Evolutionary conservation across 2,113 vertebrate genomes (phyloP).

Genomic region (Epinephelus moara): DNA sequence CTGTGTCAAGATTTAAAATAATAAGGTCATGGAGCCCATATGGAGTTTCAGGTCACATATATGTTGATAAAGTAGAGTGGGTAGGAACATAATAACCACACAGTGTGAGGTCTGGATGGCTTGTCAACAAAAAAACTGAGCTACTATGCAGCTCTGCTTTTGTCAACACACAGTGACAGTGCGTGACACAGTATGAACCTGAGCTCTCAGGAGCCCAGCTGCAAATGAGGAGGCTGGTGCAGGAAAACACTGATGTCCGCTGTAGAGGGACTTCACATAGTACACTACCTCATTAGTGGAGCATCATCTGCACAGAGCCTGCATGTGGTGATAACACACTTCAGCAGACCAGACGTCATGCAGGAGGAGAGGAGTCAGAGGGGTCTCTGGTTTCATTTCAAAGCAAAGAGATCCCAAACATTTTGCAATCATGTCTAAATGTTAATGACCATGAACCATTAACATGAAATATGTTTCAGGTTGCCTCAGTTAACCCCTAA

Average conservation of each 20-base stretch:
- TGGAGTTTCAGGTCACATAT: neutral
- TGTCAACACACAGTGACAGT: neutral
- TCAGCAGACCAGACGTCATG: neutral
- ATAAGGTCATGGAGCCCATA: neutral
- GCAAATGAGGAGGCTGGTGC: conserved; percentile 1
- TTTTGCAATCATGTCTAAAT: neutral
- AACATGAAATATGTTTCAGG: neutral
- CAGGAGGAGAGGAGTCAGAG: neutral
- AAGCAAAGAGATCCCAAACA: neutral
- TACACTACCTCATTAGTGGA: conserved; percentile 5
- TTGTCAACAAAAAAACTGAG: neutral
- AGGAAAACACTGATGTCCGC: conserved; percentile 2
- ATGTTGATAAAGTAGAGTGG: neutral
- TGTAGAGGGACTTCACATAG: neutral
- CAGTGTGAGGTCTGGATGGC: neutral
- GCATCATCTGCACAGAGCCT: conserved; percentile 14
- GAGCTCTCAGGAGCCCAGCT: conserved; percentile 6
- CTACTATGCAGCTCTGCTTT: neutral
- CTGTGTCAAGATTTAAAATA: neutral
- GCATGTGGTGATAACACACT: neutral
- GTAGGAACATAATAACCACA: neutral
- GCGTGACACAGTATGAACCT: neutral
- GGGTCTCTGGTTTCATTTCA: neutral
- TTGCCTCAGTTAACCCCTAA: neutral
- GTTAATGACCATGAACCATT: neutral